Percentiles rank a stretch among this genome's conserved stretches.
Evolutionary conservation across 2,113 vertebrate genomes (phyloP).

Genomic region (Hepsetus odoe): DNA sequence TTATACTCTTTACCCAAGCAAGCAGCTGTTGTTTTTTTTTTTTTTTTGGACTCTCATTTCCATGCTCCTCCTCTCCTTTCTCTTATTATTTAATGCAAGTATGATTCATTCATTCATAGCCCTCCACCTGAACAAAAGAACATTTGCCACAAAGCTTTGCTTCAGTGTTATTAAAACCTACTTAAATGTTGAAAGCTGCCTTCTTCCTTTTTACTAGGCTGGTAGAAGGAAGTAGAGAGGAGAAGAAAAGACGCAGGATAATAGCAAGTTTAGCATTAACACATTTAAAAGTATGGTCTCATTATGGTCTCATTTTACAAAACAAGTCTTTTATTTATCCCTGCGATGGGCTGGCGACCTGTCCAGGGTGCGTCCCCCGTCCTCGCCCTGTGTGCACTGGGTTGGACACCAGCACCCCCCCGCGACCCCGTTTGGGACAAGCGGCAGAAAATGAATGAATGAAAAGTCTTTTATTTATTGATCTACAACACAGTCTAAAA

Average conservation of each 20-base stretch:
- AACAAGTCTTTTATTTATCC: background rate
- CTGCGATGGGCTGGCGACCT: too few species aligned
- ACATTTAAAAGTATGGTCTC: slow-evolving; percentile 6
- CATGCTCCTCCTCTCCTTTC: background rate
- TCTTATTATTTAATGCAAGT: background rate
- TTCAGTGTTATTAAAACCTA: background rate
- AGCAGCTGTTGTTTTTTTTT: background rate
- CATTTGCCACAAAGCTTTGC: background rate
- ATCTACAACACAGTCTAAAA: slow-evolving; percentile 9
- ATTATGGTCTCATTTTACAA: background rate
- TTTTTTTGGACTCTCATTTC: background rate
- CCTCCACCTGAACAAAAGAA: too few species aligned
- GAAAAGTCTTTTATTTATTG: slow-evolving; percentile 4
- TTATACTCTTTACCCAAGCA: background rate
- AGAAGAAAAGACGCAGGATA: background rate
- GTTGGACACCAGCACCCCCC: too few species aligned
- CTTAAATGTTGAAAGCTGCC: slow-evolving; percentile 1
- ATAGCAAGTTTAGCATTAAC: background rate
- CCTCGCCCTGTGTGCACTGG: too few species aligned
- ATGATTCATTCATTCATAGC: too few species aligned
- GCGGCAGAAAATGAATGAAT: too few species aligned
- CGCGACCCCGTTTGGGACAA: too few species aligned
- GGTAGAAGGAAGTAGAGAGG: background rate
- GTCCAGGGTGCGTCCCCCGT: too few species aligned
- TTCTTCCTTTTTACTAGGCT: background rate